Evolutionary conservation across 2,113 vertebrate genomes (phyloP), one percentile per base, ranked within the genome.

Genomic region (Vombatus ursinus): DNA sequence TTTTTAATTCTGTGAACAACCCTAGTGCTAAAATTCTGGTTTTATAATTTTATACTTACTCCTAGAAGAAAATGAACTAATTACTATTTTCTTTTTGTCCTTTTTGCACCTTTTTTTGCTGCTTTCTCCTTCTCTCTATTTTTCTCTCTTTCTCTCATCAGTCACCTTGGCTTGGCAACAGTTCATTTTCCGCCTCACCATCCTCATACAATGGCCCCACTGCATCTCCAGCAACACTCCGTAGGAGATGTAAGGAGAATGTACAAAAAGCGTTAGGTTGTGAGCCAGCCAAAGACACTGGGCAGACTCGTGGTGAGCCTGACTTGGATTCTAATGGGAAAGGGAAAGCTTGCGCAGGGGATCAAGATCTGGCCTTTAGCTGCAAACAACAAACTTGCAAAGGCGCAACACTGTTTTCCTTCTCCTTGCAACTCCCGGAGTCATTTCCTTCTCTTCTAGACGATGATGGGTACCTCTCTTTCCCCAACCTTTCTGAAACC

Each of bases 391-490:
- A 99, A 96, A 98, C 99, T 49, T 91, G 98, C 97, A 98, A 97
- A 97, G 98, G 99, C 24, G 98, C 99, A 96, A 99, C 99, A 0
- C 98, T 99, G 94, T 99, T 99, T 98, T 99, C 99, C 98, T 99
- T 99, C 99, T 99, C 99, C 98, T 99, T 99, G 98, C 99, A 99
- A 98, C 99, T 99, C 97, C 99, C 99, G 6, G 99, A 99, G 97
- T 98, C 98, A 61, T 98, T 99, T 95, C 99, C 99, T 92, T 98
- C 99, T 95, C 98, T 99, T 96, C 98, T 99, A 97, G 99, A 99
- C 94, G 99, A 99, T 0, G 99, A 99, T 12, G 99, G 99, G 97
- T 99, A 99, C 98, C 98, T 99, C 97, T 99, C 99, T 0, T 99
- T 99, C 97, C 99, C 99, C 93, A 99, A 98, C 98, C 98, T 99